Percentiles rank a stretch among this genome's conserved stretches.
These are phyloP conservation scores for Pseudomugil gertrudae DNA, from an alignment of 2,797 vertebrate genomes.

Conservation along the genomic window DNA sequence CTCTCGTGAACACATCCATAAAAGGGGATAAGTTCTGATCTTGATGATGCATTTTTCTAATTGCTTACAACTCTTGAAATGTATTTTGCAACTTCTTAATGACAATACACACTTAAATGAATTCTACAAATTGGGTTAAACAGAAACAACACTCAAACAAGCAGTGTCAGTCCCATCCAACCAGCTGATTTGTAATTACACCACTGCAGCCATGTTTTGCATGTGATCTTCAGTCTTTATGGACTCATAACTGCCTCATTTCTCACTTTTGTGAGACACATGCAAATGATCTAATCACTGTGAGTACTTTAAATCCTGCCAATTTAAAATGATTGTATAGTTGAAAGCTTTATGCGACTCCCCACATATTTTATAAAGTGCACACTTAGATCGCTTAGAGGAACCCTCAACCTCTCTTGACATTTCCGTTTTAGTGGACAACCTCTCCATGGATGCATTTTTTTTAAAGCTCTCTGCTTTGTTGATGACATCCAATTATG, in stretches of 20 bases:
- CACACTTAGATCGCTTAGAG: constrained; percentile 16
- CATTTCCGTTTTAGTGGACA: constrained; percentile 25
- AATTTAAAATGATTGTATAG: constrained; percentile 7
- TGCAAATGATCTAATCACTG: neutral
- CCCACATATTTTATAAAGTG: constrained; percentile 21
- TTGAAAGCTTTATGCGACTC: constrained; percentile 16
- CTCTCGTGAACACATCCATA: neutral
- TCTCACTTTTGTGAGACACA: neutral
- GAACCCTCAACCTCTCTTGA: constrained; percentile 41
- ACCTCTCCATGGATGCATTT: constrained; percentile 32
- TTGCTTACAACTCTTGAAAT: neutral
- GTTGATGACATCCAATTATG: constrained; percentile 56
- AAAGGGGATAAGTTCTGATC: neutral
- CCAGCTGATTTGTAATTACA: neutral
- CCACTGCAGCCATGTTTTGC: neutral
- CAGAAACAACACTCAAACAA: neutral
- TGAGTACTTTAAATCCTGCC: constrained; percentile 12
- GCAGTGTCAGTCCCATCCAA: neutral
- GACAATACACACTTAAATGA: neutral
- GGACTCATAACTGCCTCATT: constrained; percentile 7
- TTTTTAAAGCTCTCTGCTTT: constrained; percentile 28
- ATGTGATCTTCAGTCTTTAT: neutral
- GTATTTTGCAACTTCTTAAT: no score
- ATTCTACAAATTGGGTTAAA: neutral
- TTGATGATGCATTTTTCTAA: neutral